Conservation (phyloP, 1,140 invertebrate species). For the Bombyx mandarina region DNA sequence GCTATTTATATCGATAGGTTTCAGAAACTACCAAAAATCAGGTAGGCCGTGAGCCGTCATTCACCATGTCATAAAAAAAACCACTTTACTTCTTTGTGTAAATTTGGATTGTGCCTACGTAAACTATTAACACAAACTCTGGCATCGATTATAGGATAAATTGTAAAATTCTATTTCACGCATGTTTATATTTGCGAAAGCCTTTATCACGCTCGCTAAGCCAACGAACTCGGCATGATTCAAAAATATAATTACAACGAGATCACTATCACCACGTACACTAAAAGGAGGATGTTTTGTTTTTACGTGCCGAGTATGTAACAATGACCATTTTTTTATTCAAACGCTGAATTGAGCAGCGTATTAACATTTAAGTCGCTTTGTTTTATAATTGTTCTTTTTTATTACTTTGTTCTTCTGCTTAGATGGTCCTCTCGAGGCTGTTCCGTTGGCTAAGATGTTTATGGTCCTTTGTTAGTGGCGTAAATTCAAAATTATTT, state of each 20-base stretch:
- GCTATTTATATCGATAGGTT: too few species aligned
- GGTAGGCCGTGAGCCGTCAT: background rate
- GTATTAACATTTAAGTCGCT: slow-evolving; percentile 16
- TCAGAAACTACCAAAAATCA: too few species aligned
- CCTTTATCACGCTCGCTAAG: slow-evolving; percentile 15
- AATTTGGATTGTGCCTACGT: background rate
- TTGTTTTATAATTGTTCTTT: slow-evolving; percentile 17
- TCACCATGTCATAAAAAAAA: background rate
- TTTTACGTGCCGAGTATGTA: slow-evolving; percentile 16
- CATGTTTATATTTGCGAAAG: background rate
- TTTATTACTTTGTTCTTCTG: background rate
- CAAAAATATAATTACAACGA: slow-evolving; percentile 38
- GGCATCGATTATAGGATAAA: background rate
- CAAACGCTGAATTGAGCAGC: slow-evolving; percentile 19
- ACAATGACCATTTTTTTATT: slow-evolving; percentile 29
- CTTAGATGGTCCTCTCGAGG: background rate
- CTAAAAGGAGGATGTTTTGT: slow-evolving; percentile 44
- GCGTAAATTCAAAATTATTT: background rate
- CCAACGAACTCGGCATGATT: slow-evolving; percentile 37
- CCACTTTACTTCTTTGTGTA: background rate
- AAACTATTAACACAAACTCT: background rate
- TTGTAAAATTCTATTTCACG: background rate
- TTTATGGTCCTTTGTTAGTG: background rate
- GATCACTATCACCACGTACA: slow-evolving; percentile 32
- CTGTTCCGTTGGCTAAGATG: background rate